Evolutionary conservation across 2,888 invertebrate species (phyloP).

Genomic region (Tetropium fuscum): DNA sequence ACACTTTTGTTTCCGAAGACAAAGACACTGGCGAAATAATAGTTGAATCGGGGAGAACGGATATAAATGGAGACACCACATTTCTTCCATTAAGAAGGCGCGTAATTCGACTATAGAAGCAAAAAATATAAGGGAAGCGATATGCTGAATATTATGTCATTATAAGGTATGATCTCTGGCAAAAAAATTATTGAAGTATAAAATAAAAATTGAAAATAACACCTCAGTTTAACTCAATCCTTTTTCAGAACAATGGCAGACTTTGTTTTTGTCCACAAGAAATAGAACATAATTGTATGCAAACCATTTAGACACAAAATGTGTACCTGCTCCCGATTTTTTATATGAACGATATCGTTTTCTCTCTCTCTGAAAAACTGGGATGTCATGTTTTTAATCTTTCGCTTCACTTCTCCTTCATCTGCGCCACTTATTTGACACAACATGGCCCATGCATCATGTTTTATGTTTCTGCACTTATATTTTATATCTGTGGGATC

Average conservation of each 20-base stretch:
- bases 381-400: not conserved
- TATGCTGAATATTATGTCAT: not conserved
- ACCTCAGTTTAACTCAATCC: not conserved
- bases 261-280: not conserved
- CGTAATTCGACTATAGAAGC: not conserved
- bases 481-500: not conserved
- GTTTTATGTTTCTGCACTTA: not conserved
- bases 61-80: not conserved
- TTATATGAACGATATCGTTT: not conserved
- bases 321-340: not conserved
- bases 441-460: too few relatives aligned
- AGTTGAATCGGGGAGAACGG: not conserved
- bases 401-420: not conserved
- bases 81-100: not conserved
- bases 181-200: not conserved
- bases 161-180: not conserved
- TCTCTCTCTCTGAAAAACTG: not conserved
- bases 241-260: not conserved
- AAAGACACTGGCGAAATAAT: not conserved
- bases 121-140: not conserved
- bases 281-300: not conserved
- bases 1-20: not conserved
- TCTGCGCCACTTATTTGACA: not conserved
- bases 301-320: constrained; percentile 1
- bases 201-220: not conserved